Conservation (phyloP, 2,113 vertebrate species). For the Apteryx owenii region DNA sequence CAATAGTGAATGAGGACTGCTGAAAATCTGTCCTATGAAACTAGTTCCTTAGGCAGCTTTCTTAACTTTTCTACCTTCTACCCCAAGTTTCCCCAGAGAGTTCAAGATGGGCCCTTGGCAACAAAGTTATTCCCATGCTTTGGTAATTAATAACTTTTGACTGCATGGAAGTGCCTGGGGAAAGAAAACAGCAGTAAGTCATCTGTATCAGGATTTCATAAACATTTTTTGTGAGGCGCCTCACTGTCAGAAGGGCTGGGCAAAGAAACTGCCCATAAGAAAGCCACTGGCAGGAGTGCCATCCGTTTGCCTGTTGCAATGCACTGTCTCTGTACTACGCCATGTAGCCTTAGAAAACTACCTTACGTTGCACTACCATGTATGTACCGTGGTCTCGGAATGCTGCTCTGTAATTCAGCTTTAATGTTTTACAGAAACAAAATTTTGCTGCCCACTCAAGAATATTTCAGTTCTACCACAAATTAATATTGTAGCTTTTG, state of each 20-base stretch:
- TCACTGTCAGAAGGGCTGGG: background rate
- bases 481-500: background rate
- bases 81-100: background rate
- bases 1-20: background rate
- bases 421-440: background rate
- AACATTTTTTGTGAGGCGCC: background rate
- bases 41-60: background rate
- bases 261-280: background rate
- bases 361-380: fast-evolving
- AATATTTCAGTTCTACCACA: background rate
- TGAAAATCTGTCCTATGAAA: background rate
- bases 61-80: background rate
- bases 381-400: background rate
- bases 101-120: background rate
- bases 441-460: background rate
- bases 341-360: background rate
- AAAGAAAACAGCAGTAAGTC: background rate
- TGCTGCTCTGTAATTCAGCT: background rate
- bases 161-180: background rate
- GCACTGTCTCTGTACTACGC: background rate
- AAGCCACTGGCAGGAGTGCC: background rate
- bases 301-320: background rate
- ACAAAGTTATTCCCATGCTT: background rate
- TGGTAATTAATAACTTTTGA: background rate
- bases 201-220: background rate